Evolutionary conservation across 2,888 invertebrate genomes (phyloP).

Genomic region (Bruchidius siliquastri): DNA sequence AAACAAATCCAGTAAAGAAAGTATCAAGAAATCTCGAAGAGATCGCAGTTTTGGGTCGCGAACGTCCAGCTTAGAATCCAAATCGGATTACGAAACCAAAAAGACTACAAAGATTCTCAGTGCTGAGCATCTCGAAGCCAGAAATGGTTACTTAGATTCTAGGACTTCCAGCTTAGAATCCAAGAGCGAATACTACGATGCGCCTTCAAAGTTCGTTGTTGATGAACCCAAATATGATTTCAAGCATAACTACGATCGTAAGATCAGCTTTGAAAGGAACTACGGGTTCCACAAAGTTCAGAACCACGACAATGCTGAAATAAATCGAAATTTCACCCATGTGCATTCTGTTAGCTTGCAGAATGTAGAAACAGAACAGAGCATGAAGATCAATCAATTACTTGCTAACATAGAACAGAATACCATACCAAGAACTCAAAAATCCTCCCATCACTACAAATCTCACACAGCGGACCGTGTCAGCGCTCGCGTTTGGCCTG

Average conservation of each 20-base stretch:
- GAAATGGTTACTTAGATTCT: conserved; percentile 51
- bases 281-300: conserved; percentile 42
- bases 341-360: conserved; percentile 66
- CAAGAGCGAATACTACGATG: conserved; percentile 58
- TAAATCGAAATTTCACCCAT: conserved; percentile 39
- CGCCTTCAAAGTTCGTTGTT: conserved; percentile 39
- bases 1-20: conserved; percentile 60
- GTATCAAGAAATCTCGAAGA: conserved; percentile 46
- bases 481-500: conserved; percentile 54
- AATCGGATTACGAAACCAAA: conserved; percentile 50
- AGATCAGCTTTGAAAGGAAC: conserved; percentile 46
- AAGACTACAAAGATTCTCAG: conserved; percentile 33
- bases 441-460: conserved; percentile 23
- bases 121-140: conserved; percentile 31
- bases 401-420: conserved; percentile 52
- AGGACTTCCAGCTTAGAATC: conserved; percentile 68
- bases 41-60: conserved; percentile 51
- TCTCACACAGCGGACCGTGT: conserved; percentile 23
- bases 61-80: conserved; percentile 65
- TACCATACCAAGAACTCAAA: conserved; percentile 45
- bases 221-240: conserved; percentile 27
- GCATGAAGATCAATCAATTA: conserved; percentile 51
- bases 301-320: conserved; percentile 15
- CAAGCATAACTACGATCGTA: conserved; percentile 40
- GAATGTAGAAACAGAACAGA: conserved; percentile 66